These are phyloP conservation scores for Eupithecia dodoneata DNA, from an alignment of 2,888 invertebrate species.

Conservation along the genomic window DNA sequence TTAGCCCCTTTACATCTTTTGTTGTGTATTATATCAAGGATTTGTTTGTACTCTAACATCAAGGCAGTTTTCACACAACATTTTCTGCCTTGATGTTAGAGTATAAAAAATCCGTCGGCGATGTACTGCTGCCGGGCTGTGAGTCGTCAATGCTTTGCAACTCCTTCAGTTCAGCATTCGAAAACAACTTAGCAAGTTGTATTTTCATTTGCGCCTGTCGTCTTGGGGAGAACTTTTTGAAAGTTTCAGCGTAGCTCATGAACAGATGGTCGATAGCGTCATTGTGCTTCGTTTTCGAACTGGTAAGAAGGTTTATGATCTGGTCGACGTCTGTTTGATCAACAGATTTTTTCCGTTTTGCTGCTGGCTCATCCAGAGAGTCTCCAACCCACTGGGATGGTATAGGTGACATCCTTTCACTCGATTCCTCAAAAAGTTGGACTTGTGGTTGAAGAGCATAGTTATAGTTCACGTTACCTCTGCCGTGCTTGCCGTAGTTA, in stretches of 20 bases:
- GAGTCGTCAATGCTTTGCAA: slow-evolving; percentile 22
- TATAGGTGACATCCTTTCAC: slow-evolving; percentile 9
- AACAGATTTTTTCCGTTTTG: slow-evolving; percentile 25
- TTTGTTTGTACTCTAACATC: neutral
- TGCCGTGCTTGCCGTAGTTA: slow-evolving; percentile 37
- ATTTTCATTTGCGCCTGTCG: slow-evolving; percentile 43
- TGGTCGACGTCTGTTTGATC: slow-evolving; percentile 29
- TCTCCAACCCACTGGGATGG: slow-evolving; percentile 18
- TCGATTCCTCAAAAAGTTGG: slow-evolving; percentile 20
- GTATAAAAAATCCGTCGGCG: slow-evolving; percentile 21
- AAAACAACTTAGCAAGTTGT: slow-evolving; percentile 43
- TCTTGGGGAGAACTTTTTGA: slow-evolving; percentile 41
- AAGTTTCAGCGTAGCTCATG: slow-evolving; percentile 44
- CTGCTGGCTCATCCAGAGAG: slow-evolving; percentile 15
- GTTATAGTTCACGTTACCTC: slow-evolving; percentile 17
- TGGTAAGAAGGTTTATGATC: slow-evolving; percentile 20
- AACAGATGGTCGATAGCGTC: slow-evolving; percentile 43
- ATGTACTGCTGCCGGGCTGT: slow-evolving; percentile 17
- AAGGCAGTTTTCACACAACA: slow-evolving; percentile 2
- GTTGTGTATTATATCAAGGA: neutral
- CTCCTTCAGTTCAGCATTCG: slow-evolving; percentile 36
- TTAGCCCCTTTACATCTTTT: neutral
- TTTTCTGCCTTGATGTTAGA: slow-evolving; percentile 24
- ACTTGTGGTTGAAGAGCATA: slow-evolving; percentile 31
- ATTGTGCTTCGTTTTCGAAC: slow-evolving; percentile 9